Conservation (phyloP, 2,797 vertebrate genomes). For the Nannoperca australis region DNA sequence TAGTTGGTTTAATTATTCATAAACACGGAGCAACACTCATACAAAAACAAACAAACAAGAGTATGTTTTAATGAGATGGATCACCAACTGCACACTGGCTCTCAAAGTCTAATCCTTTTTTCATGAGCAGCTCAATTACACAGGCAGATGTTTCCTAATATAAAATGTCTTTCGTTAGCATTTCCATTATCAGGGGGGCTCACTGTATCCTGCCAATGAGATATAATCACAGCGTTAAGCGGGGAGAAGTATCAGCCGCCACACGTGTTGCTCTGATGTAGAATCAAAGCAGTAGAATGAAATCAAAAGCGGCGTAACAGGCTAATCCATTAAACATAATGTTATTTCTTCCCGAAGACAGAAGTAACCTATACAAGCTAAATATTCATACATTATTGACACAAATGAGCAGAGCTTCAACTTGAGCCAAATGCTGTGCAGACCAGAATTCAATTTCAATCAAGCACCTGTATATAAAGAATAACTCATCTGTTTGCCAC, state of each 20-base stretch:
- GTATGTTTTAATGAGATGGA: conserved; percentile 69
- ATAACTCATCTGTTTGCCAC: conserved; percentile 16
- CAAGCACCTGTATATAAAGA: conserved; percentile 41
- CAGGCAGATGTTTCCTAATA: conserved; percentile 72
- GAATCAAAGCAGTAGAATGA: conserved; percentile 26
- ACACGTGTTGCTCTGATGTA: conserved; percentile 52
- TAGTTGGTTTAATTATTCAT: conserved; percentile 80
- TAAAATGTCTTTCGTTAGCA: conserved; percentile 50
- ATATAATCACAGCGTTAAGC: conserved; percentile 20
- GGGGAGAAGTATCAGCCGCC: neutral
- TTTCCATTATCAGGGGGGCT: conserved; percentile 51
- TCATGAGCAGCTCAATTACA: conserved; percentile 65
- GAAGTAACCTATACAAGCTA: conserved; percentile 11
- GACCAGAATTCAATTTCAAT: conserved; percentile 36
- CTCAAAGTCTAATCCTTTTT: conserved; percentile 63
- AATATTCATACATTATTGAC: conserved; percentile 35
- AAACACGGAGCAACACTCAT: conserved; percentile 50
- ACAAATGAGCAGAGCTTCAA: conserved; percentile 37
- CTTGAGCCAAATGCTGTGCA: conserved; percentile 18
- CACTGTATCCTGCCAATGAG: conserved; percentile 30
- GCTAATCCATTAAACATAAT: neutral
- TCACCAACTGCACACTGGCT: conserved; percentile 48
- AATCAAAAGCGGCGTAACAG: conserved; percentile 21
- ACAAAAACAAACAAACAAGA: conserved; percentile 60
- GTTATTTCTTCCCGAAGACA: conserved; percentile 25